Conservation (phyloP, 2,797 vertebrate genomes). For the Scolopax rusticola region DNA sequence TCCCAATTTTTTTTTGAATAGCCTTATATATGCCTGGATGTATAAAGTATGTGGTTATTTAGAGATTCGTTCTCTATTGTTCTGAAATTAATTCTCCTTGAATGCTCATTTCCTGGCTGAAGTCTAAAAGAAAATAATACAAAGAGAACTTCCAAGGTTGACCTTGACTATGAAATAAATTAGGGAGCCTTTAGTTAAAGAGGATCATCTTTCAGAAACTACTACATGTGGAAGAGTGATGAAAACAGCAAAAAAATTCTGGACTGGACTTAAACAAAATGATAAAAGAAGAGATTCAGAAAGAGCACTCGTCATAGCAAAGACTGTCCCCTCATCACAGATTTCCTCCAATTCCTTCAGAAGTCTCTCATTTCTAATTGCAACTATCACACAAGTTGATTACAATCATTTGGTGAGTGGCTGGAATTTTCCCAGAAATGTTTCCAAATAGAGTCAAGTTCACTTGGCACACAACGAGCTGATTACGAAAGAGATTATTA, state of each 20-base stretch:
- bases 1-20: neutral
- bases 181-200: neutral
- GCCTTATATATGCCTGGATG: neutral
- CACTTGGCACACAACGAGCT: neutral
- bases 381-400: neutral
- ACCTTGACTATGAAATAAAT: neutral
- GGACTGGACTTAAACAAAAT: neutral
- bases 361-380: neutral
- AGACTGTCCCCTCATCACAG: neutral
- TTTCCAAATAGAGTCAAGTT: neutral
- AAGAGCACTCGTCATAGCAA: neutral
- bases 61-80: neutral
- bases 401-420: neutral
- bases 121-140: neutral
- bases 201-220: neutral
- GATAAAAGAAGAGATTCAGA: neutral
- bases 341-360: neutral
- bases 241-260: neutral
- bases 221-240: neutral
- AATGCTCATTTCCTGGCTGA: neutral
- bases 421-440: neutral
- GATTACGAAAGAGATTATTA: neutral
- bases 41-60: neutral
- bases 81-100: neutral
- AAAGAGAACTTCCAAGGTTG: neutral